These are phyloP conservation scores for Phyllostomus hastatus DNA, from an alignment of 2,113 vertebrate species.

Conservation along the genomic window DNA sequence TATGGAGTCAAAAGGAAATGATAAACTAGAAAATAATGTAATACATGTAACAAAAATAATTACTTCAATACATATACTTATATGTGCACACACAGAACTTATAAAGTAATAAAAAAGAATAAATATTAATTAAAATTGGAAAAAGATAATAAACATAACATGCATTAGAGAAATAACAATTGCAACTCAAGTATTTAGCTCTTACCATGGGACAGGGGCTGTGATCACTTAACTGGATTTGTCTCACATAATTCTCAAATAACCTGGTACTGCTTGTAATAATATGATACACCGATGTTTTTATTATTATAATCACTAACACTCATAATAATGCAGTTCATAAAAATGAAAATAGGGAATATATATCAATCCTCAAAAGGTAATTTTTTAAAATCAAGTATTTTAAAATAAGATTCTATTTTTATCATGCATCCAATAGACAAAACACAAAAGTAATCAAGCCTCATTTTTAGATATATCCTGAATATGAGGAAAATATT, in stretches of 20 bases:
- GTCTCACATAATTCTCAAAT: background rate
- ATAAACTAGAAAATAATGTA: background rate
- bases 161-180: background rate
- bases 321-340: background rate
- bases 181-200: background rate
- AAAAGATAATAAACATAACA: background rate
- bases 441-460: background rate
- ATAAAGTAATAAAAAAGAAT: background rate
- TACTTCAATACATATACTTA: no score
- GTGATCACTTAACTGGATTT: background rate
- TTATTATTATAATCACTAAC: background rate
- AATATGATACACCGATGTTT: background rate
- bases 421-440: background rate
- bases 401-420: background rate
- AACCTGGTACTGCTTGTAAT: background rate
- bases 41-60: background rate
- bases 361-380: background rate
- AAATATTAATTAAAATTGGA: background rate
- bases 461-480: background rate
- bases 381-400: background rate
- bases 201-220: background rate
- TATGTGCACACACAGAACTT: background rate
- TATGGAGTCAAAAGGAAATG: background rate
- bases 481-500: background rate
- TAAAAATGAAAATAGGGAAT: background rate